Conservation (phyloP, 2,113 vertebrate species). For the Crotophaga sulcirostris region DNA sequence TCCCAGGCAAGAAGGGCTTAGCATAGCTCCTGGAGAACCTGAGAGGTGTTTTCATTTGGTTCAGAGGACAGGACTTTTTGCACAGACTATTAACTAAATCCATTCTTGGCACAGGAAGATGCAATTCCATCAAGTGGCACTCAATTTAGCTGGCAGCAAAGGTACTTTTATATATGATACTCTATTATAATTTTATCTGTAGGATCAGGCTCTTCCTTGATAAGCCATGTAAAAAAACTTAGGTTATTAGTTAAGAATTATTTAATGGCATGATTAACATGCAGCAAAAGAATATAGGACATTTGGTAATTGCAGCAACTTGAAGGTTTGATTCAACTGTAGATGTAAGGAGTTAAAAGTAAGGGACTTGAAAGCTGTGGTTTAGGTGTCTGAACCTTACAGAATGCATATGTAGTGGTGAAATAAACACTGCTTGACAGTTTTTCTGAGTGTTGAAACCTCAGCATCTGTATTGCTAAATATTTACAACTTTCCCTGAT, state of each 20-base stretch:
- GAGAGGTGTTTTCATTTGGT: background rate
- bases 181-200: background rate
- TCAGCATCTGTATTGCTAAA: background rate
- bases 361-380: background rate
- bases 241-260: background rate
- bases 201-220: background rate
- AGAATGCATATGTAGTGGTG: background rate
- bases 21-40: background rate
- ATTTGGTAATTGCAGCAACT: background rate
- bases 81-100: slow-evolving; percentile 1
- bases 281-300: background rate
- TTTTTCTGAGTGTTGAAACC: background rate
- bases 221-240: background rate
- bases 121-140: background rate
- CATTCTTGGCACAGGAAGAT: background rate
- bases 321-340: background rate
- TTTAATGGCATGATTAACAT: background rate
- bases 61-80: background rate
- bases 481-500: background rate
- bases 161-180: background rate
- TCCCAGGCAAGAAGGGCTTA: background rate
- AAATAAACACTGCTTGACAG: background rate
- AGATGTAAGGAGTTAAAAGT: background rate
- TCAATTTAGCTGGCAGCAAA: background rate
- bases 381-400: background rate